These are phyloP conservation scores for Embiotoca jacksoni DNA, from an alignment of 2,113 vertebrate species.

Conservation along the genomic window DNA sequence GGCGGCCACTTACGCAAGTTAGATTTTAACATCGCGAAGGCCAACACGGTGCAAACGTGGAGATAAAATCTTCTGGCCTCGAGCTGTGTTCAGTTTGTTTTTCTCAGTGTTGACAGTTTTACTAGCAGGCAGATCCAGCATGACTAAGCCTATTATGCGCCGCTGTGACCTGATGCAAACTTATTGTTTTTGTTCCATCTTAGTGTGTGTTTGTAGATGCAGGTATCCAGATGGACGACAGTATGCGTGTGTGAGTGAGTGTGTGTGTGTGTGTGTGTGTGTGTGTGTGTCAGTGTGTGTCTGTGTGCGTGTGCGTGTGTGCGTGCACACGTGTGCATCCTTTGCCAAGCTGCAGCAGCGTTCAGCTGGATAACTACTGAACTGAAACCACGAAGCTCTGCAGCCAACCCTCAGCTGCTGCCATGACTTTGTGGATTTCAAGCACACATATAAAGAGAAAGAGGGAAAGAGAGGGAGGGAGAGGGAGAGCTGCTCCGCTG, in stretches of 20 bases:
- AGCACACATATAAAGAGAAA: constrained; percentile 6
- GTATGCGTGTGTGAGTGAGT: neutral
- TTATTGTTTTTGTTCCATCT: constrained; percentile 25
- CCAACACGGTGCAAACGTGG: constrained; percentile 2
- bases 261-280: neutral
- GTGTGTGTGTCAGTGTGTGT: neutral
- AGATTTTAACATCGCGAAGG: neutral
- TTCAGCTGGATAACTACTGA: constrained; percentile 19
- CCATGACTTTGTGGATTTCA: constrained; percentile 15
- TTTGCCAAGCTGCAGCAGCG: constrained; percentile 1
- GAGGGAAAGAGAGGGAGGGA: neutral
- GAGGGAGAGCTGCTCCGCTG: constrained; percentile 18
- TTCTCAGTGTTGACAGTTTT: constrained; percentile 29
- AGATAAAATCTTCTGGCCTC: neutral
- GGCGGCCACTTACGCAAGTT: neutral
- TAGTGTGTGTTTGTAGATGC: neutral
- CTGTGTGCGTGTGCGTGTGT: constrained; percentile 1
- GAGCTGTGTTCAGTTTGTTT: constrained; percentile 19
- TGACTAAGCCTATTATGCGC: constrained; percentile 35
- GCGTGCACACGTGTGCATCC: neutral
- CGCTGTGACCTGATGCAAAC: constrained; percentile 34
- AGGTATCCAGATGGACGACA: too few relatives aligned
- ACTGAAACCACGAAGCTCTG: constrained; percentile 30
- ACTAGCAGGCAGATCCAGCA: constrained; percentile 15
- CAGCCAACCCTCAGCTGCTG: constrained; percentile 26